A percentile compares a stretch with the other conserved stretches of the same genome.
Evolutionary conservation across 1,140 invertebrate genomes (phyloP).

Genomic region (Aradophagus sp.): DNA sequence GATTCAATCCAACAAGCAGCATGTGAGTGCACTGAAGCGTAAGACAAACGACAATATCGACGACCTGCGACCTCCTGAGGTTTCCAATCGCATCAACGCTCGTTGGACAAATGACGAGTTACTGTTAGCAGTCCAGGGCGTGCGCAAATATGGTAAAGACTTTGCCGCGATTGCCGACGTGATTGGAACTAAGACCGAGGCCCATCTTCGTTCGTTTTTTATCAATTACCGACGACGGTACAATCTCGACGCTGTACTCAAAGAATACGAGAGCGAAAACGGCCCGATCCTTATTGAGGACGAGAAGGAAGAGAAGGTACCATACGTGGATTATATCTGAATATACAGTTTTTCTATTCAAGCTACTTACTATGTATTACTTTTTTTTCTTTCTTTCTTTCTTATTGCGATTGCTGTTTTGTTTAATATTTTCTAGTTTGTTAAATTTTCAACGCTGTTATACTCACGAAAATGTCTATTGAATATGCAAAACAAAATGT

Average conservation of each 20-base stretch:
- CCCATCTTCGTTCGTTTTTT: slow-evolving; percentile 92
- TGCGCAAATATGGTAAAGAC: slow-evolving; percentile 96
- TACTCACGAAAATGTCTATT: no score
- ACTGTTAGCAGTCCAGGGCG: slow-evolving; percentile 91
- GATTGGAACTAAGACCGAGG: slow-evolving; percentile 95
- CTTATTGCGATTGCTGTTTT: no score
- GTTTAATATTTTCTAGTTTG: no score
- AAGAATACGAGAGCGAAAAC: slow-evolving; percentile 90
- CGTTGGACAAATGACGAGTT: slow-evolving; percentile 96
- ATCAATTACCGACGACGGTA: slow-evolving; percentile 92
- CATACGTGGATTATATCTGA: no score
- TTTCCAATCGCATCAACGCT: slow-evolving; percentile 84
- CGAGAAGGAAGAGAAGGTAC: slow-evolving; percentile 76
- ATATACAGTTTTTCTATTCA: no score
- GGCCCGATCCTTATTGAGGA: slow-evolving; percentile 78
- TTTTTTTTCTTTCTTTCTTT: neutral
- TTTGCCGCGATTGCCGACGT: slow-evolving; percentile 96
- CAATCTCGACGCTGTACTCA: slow-evolving; percentile 91
- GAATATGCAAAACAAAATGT: no score
- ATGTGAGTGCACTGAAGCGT: slow-evolving; percentile 88
- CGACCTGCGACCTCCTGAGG: slow-evolving; percentile 81
- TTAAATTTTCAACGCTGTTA: no score
- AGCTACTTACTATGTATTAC: no score
- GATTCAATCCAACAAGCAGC: slow-evolving; percentile 97
- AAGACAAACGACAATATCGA: slow-evolving; percentile 85